A percentile compares a stretch with the other conserved stretches of the same genome.
These are phyloP conservation scores for Cataglyphis albicans DNA, from an alignment of 2,888 invertebrate genomes.

Conservation along the genomic window DNA sequence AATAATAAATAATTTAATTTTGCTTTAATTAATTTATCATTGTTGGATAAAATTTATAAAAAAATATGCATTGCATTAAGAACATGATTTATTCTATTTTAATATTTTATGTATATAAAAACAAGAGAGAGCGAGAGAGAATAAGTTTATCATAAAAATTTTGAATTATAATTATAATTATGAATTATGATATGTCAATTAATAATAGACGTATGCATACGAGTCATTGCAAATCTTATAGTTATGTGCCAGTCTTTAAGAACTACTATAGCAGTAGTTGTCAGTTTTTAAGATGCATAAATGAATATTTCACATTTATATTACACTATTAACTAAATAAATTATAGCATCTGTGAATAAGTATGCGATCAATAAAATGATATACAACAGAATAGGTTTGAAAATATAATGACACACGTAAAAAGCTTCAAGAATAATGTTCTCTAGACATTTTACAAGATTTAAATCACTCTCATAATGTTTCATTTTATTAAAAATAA, in stretches of 20 bases:
- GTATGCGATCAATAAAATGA: background rate
- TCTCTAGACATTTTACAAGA: background rate
- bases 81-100: background rate
- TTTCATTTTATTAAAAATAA: background rate
- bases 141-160: conserved; percentile 1
- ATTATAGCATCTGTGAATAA: background rate
- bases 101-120: background rate
- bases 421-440: background rate
- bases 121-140: background rate
- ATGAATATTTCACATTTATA: background rate
- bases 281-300: background rate
- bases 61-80: background rate
- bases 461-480: background rate
- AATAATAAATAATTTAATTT: conserved; percentile 21
- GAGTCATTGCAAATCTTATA: background rate
- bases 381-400: background rate
- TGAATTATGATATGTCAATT: background rate
- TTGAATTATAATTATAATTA: background rate
- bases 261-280: background rate
- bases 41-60: background rate
- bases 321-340: background rate
- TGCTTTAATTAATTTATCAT: background rate
- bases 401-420: background rate
- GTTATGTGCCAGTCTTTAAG: background rate
- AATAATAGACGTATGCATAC: background rate